These are phyloP conservation scores for Cochlearius cochlearius DNA, from an alignment of 2,113 vertebrate species.

Conservation along the genomic window DNA sequence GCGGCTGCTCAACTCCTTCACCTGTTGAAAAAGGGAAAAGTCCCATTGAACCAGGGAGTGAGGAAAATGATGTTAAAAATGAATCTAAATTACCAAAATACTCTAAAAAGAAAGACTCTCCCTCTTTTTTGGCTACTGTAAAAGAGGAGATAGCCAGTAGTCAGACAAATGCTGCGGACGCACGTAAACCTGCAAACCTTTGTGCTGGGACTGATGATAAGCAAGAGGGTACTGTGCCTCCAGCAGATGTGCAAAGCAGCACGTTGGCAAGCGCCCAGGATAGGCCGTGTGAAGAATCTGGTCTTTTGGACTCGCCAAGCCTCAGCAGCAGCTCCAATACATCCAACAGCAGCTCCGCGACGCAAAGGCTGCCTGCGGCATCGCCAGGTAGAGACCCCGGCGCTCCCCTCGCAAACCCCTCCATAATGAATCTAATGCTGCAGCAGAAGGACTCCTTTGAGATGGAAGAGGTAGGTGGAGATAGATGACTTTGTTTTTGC, in stretches of 20 bases:
- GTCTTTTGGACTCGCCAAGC: background rate
- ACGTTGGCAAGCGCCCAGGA: slow-evolving; percentile 5
- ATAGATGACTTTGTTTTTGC: background rate
- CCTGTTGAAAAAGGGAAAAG: slow-evolving; percentile 59
- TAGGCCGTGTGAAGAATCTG: slow-evolving; percentile 9
- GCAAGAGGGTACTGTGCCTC: background rate
- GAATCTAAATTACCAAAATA: slow-evolving; percentile 76
- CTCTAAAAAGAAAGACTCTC: slow-evolving; percentile 81
- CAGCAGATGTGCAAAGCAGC: background rate
- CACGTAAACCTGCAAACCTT: background rate
- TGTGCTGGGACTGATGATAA: background rate
- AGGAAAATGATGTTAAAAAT: slow-evolving; percentile 63
- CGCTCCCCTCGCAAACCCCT: slow-evolving; percentile 60
- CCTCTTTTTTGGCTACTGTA: slow-evolving; percentile 81
- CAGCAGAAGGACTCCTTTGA: slow-evolving; percentile 93
- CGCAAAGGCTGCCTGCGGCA: slow-evolving; percentile 25
- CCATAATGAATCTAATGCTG: slow-evolving; percentile 75
- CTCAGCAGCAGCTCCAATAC: slow-evolving; percentile 19
- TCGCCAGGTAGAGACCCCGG: slow-evolving; percentile 68
- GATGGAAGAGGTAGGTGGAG: slow-evolving; percentile 91
- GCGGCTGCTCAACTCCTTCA: background rate
- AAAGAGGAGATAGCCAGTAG: slow-evolving; percentile 78
- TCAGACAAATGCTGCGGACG: background rate
- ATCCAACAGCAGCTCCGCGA: slow-evolving; percentile 9
- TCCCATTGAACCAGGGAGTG: background rate